Base-by-base conservation (phyloP, 2,113 vertebrate genomes). In the Notarius lentiginosus region DNA sequence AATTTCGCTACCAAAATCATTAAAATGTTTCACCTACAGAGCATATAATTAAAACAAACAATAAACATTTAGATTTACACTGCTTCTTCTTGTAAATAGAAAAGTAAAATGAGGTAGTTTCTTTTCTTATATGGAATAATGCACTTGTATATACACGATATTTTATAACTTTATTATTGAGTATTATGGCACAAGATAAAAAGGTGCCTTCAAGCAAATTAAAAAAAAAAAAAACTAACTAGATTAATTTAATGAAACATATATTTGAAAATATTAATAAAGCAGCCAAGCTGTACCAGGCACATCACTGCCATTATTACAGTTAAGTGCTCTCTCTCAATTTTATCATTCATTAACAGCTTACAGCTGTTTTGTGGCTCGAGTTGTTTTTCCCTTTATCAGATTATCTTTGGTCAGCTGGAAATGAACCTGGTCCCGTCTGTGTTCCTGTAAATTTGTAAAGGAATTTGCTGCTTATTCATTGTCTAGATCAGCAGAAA, bases 401-500 rank as follows among this genome's bases (percentile, higher is more conserved):
- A 82, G 20, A 20, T 63, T 63, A 18, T 63, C 14, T 77, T 55
- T 55, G 12, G 14, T 55, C 53, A 53, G 47, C 24, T n/a, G 49
- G 49, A 77, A n/a, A n/a, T 56, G 51, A 27, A 58, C 4, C 11
- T 58, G n/a, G 53, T 58, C 27, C 30, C 24, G 18, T 80, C 10
- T 12, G 10, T 58, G 27, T 41, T 20, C 30, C 56, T 47, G 58
- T 61, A 81, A 77, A 55, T 53, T 14, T 77, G 22, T 77, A 77
- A 12, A 55, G 75, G 24, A 61, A 60, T 61, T 60, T 61, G 30
- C 8, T 1, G 1, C 22, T 51, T 51, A 22, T 56, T 84, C 53
- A 56, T 84, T 70, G 12, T 84, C 51, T 41, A 41, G 53, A 47
- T 5, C 53, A 79, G 34, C 10, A 86, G 55, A 53, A 77, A 85